Percentiles rank a stretch among this genome's conserved stretches.
These are phyloP conservation scores for Cochlearius cochlearius DNA, from an alignment of 2,113 vertebrate species.

Conservation along the genomic window DNA sequence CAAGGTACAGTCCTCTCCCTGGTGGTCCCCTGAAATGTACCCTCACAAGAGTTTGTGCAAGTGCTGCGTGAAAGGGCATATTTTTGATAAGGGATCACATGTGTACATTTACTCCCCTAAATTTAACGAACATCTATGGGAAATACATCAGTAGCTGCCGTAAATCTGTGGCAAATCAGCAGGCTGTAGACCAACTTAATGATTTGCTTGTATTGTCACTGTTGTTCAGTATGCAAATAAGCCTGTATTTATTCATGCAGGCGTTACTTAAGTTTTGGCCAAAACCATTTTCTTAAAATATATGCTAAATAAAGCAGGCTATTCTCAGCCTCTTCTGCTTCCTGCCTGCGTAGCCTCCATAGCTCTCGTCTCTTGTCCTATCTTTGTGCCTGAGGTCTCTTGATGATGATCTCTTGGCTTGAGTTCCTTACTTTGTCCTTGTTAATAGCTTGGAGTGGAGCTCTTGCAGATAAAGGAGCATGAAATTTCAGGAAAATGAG, in stretches of 20 bases:
- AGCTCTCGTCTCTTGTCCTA: background rate
- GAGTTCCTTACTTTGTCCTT: constrained; percentile 25
- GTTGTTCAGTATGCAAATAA: background rate
- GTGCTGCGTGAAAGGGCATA: accelerated
- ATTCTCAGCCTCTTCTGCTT: background rate
- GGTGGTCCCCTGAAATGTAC: background rate
- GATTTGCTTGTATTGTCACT: constrained; percentile 15
- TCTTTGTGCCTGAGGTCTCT: background rate
- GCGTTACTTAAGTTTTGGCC: background rate
- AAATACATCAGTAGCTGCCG: background rate
- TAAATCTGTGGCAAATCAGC: background rate
- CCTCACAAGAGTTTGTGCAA: background rate
- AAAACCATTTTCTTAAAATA: constrained; percentile 21
- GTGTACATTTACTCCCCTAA: background rate
- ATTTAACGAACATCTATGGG: background rate
- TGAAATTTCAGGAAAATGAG: constrained; percentile 34
- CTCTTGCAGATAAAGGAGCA: constrained; percentile 17
- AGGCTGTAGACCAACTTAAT: background rate
- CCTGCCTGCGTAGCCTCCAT: background rate
- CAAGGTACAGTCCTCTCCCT: constrained; percentile 78
- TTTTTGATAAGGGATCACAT: background rate
- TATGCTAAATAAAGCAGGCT: background rate
- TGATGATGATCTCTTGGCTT: background rate
- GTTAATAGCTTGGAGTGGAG: background rate
- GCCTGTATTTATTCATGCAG: background rate